Evolutionary conservation across 2,888 invertebrate species (phyloP).

Genomic region (Athripsodes cinereus): DNA sequence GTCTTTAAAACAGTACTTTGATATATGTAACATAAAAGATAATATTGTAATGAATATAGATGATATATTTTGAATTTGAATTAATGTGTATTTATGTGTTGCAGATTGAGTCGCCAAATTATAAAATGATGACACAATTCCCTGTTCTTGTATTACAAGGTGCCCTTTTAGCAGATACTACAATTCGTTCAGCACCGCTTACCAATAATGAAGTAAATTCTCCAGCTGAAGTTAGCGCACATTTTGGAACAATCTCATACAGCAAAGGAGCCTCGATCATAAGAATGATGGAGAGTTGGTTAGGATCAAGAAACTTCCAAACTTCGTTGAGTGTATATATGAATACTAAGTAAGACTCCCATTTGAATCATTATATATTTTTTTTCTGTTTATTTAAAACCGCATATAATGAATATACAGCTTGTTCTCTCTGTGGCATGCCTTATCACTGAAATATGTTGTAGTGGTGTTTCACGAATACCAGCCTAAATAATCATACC

Average conservation of each 20-base stretch:
- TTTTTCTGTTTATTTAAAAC: too few relatives aligned
- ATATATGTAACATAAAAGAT: background rate
- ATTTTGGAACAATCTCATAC: conserved; percentile 64
- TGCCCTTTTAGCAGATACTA: conserved; percentile 56
- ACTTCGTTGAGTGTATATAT: conserved; percentile 53
- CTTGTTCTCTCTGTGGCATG: too few relatives aligned
- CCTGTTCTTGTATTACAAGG: conserved; percentile 62
- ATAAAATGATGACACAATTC: conserved; percentile 48
- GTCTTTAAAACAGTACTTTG: background rate
- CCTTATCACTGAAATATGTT: too few relatives aligned
- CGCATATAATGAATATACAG: too few relatives aligned
- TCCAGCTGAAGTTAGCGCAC: conserved; percentile 50
- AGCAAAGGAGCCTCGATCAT: conserved; percentile 62
- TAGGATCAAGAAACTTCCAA: conserved; percentile 49
- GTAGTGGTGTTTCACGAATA: too few relatives aligned
- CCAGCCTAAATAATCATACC: too few relatives aligned
- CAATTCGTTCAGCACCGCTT: conserved; percentile 52
- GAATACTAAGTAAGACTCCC: conserved; percentile 44
- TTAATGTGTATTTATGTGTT: background rate
- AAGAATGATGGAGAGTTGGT: conserved; percentile 61
- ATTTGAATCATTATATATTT: too few relatives aligned
- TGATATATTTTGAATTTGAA: background rate
- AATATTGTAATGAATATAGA: background rate
- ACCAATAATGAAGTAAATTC: conserved; percentile 50
- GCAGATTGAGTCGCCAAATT: conserved; percentile 8